Evolutionary conservation across 2,113 vertebrate genomes (phyloP).

Genomic region (Cynopterus brachyotis): DNA sequence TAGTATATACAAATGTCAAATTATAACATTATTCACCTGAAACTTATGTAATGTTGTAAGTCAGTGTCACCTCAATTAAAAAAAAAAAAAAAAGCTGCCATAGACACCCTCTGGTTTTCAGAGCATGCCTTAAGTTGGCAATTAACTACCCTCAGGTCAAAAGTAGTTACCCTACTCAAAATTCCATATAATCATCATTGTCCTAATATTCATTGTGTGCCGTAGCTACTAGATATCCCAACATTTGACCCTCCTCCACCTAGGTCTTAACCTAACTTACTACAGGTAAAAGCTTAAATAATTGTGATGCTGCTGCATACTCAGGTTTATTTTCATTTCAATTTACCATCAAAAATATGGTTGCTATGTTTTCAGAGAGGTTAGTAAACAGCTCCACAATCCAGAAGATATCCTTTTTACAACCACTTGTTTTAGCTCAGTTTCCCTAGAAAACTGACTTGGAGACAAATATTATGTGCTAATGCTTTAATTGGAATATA

Average conservation of each 20-base stretch:
- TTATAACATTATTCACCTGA: neutral
- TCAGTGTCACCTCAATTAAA: neutral
- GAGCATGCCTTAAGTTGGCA: neutral
- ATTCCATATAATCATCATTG: neutral
- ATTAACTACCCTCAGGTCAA: neutral
- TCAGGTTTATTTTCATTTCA: neutral
- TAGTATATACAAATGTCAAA: neutral
- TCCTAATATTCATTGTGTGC: neutral
- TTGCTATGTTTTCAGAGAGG: neutral
- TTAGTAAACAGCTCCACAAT: neutral
- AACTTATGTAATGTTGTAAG: neutral
- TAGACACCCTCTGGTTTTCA: neutral
- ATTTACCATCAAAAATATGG: neutral
- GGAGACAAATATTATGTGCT: neutral
- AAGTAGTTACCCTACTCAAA: neutral
- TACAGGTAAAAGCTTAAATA: neutral
- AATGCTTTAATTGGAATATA: neutral
- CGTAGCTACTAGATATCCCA: neutral
- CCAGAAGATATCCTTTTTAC: neutral
- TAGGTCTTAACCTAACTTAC: neutral
- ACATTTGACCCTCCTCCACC: too few species aligned
- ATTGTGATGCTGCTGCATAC: neutral
- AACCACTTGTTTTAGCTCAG: neutral
- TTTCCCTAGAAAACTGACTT: neutral
- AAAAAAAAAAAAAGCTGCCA: neutral